phyloP scores from a whole-genome alignment of 2,888 invertebrate genomes.

The Microctonus aethiopoides region DNA sequence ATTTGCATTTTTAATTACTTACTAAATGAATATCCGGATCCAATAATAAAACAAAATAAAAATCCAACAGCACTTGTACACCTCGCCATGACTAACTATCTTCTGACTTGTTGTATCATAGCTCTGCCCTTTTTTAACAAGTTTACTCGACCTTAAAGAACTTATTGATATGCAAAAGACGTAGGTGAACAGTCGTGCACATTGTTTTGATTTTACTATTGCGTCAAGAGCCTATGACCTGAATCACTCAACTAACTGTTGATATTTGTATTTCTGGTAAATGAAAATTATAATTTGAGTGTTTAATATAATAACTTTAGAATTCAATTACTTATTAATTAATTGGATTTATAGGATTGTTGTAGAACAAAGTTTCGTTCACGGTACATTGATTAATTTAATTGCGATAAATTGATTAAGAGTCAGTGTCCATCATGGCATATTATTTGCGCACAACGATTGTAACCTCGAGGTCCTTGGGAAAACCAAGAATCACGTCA shows the following conservation, averaged over 20 bases:
- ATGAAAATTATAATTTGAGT: neutral
- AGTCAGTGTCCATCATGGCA: neutral
- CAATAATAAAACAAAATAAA: slow-evolving; percentile 39
- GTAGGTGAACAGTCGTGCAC: slow-evolving; percentile 31
- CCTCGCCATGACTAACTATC: slow-evolving; percentile 52
- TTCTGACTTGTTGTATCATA: slow-evolving; percentile 51
- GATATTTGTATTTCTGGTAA: neutral
- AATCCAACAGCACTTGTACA: slow-evolving; percentile 40
- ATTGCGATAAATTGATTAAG: slow-evolving; percentile 20
- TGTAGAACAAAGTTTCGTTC: neutral
- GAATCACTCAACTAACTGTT: neutral
- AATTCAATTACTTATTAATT: neutral
- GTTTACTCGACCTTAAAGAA: slow-evolving; percentile 59
- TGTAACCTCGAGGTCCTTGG: slow-evolving; percentile 45
- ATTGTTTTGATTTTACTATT: slow-evolving; percentile 35
- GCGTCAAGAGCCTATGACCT: slow-evolving; percentile 2
- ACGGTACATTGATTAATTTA: neutral
- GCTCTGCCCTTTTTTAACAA: slow-evolving; percentile 62
- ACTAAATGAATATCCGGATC: slow-evolving; percentile 47
- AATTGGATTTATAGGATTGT: neutral
- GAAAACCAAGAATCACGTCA: slow-evolving; percentile 44
- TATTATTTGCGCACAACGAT: slow-evolving; percentile 10
- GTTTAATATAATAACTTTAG: neutral
- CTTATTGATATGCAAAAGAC: slow-evolving; percentile 58
- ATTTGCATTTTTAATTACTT: slow-evolving; percentile 36